A percentile compares a stretch with the other conserved stretches of the same genome.
These are phyloP conservation scores for Mesodorylaimus sp. DNA, from an alignment of 2,888 invertebrate genomes.

Conservation along the genomic window DNA sequence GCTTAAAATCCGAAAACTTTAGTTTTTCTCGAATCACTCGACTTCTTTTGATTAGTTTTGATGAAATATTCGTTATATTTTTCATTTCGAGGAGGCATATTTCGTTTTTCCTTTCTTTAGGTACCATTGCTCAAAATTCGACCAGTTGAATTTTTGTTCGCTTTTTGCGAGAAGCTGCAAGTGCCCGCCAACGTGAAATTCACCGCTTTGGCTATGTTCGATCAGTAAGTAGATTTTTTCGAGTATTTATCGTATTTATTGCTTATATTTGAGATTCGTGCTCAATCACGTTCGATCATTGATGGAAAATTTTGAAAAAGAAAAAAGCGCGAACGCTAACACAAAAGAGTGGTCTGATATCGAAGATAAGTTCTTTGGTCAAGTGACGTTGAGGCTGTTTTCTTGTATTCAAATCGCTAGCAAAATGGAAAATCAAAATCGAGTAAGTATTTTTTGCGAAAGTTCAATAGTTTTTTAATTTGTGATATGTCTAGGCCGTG, in stretches of 20 bases:
- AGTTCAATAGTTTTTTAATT: neutral
- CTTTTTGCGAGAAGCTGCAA: conserved; percentile 24
- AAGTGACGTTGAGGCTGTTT: conserved; percentile 30
- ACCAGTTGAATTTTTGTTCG: conserved; percentile 24
- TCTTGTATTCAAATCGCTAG: conserved; percentile 36
- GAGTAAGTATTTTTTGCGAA: conserved; percentile 18
- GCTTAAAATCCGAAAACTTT: no score
- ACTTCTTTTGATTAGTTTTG: no score
- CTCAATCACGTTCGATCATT: no score
- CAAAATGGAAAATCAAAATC: conserved; percentile 33
- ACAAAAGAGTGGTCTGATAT: no score
- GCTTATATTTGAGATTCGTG: neutral
- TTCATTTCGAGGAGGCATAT: no score
- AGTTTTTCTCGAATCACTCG: no score
- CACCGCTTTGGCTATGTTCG: conserved; percentile 28
- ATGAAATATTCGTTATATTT: no score
- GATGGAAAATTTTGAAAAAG: no score
- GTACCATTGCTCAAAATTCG: conserved; percentile 19
- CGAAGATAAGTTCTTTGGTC: conserved; percentile 26
- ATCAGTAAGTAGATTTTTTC: conserved; percentile 19
- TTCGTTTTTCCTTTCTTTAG: conserved; percentile 13
- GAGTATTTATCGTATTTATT: conserved; percentile 6
- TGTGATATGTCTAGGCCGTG: neutral
- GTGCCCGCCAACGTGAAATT: conserved; percentile 27
- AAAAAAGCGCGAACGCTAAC: no score